phyloP scores from a whole-genome alignment of 2,797 vertebrate species.

The Triplophysa yarkandensis region DNA sequence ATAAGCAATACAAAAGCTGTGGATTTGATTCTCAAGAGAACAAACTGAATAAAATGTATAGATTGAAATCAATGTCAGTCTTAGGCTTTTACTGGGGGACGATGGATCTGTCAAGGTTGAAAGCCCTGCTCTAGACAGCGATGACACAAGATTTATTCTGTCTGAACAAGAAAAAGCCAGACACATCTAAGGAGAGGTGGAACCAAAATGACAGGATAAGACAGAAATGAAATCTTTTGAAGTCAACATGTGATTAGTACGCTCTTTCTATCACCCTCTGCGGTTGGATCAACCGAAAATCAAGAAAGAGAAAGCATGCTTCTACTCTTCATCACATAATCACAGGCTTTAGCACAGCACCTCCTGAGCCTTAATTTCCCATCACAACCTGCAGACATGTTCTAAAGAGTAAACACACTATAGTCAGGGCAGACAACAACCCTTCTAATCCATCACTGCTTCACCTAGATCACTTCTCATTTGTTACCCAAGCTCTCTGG shows the following conservation, averaged over 20 bases:
- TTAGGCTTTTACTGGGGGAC: not conserved
- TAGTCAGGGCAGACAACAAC: not conserved
- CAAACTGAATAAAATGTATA: no score
- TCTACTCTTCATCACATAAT: constrained; percentile 16
- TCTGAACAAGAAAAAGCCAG: not conserved
- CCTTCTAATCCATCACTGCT: not conserved
- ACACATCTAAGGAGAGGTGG: constrained; percentile 12
- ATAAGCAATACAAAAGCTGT: no score
- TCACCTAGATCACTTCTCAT: constrained; percentile 25
- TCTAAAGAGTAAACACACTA: not conserved
- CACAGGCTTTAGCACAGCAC: constrained; percentile 9
- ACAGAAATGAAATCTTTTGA: constrained; percentile 26
- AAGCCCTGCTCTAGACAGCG: not conserved
- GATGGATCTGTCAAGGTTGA: not conserved
- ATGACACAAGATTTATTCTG: not conserved
- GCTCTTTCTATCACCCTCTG: not conserved
- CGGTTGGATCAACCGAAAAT: not conserved
- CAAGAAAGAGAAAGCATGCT: constrained; percentile 2
- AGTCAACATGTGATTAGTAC: constrained; percentile 14
- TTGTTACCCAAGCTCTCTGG: constrained; percentile 4
- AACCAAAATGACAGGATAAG: constrained; percentile 2
- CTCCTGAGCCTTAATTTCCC: constrained; percentile 5
- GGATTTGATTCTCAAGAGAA: no score
- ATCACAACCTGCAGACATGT: constrained; percentile 5
- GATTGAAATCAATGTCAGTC: no score